These are phyloP conservation scores for Sycophila texana DNA, from an alignment of 2,888 invertebrate genomes.

Conservation along the genomic window DNA sequence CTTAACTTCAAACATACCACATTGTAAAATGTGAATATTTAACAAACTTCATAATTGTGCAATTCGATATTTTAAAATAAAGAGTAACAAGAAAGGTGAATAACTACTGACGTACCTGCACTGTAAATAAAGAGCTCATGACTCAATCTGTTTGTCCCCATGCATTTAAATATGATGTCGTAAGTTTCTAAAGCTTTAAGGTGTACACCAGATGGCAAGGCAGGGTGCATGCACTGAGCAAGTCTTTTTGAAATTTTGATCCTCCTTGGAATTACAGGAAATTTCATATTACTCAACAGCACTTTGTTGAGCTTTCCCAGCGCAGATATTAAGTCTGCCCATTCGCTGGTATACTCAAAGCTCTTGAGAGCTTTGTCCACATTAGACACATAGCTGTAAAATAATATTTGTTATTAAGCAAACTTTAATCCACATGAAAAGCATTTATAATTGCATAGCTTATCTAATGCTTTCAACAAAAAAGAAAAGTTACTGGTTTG, in stretches of 20 bases:
- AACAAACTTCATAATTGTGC: no score
- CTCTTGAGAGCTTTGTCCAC: slow-evolving; percentile 92
- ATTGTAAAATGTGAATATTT: background rate
- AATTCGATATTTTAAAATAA: no score
- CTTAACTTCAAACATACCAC: no score
- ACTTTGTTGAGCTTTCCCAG: slow-evolving; percentile 93
- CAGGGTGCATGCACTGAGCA: slow-evolving; percentile 95
- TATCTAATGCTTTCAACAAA: background rate
- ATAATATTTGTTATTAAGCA: slow-evolving; percentile 35
- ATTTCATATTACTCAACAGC: slow-evolving; percentile 86
- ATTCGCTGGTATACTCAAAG: slow-evolving; percentile 96
- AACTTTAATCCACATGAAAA: slow-evolving; percentile 18
- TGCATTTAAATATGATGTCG: slow-evolving; percentile 91
- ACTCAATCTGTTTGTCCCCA: slow-evolving; percentile 87
- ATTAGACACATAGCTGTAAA: slow-evolving; percentile 81
- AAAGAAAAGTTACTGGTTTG: slow-evolving; percentile 33
- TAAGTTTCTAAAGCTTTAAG: slow-evolving; percentile 94
- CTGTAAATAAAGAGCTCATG: slow-evolving; percentile 91
- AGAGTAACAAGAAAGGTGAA: background rate
- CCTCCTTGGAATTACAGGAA: slow-evolving; percentile 89
- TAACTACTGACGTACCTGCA: slow-evolving; percentile 76
- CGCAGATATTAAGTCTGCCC: slow-evolving; percentile 95
- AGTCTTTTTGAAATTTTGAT: slow-evolving; percentile 93
- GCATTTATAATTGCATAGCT: background rate
- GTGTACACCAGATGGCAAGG: slow-evolving; percentile 93